phyloP scores from a whole-genome alignment of 2,888 invertebrate species.

The Caenorhabditis sp. region DNA sequence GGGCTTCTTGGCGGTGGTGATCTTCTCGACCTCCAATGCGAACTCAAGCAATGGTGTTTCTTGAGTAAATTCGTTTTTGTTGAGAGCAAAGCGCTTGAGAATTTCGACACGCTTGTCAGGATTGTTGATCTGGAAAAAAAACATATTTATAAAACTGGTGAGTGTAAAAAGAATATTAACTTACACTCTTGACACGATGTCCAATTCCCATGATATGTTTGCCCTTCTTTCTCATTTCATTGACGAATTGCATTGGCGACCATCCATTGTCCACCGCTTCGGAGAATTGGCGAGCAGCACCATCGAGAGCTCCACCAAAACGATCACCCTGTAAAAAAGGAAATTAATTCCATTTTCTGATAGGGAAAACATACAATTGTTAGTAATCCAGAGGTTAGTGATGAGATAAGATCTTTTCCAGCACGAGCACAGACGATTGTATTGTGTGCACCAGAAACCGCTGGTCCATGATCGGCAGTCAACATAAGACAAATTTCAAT shows the following conservation, averaged over 20 bases:
- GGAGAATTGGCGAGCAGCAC: slow-evolving; percentile 95
- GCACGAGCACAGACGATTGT: slow-evolving; percentile 89
- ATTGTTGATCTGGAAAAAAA: slow-evolving; percentile 82
- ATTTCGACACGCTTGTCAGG: slow-evolving; percentile 97
- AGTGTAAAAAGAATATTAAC: slow-evolving; percentile 45
- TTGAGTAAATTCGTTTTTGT: slow-evolving; percentile 81
- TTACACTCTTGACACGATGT: slow-evolving; percentile 81
- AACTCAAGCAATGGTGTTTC: slow-evolving; percentile 91
- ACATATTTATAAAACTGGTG: not conserved
- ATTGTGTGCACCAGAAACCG: slow-evolving; percentile 83
- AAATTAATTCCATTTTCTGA: not conserved
- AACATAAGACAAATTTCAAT: slow-evolving; percentile 99
- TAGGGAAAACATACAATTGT: slow-evolving; percentile 71
- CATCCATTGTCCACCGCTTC: slow-evolving; percentile 86
- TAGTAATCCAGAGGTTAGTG: slow-evolving; percentile 90
- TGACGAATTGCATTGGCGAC: slow-evolving; percentile 94
- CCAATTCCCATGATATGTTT: slow-evolving; percentile 99
- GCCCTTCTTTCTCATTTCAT: slow-evolving; percentile 93
- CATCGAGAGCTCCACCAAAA: slow-evolving; percentile 96
- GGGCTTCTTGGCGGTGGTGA: slow-evolving; percentile 99
- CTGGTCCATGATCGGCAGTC: slow-evolving; percentile 97
- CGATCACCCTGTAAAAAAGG: slow-evolving; percentile 73
- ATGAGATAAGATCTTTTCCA: slow-evolving; percentile 95
- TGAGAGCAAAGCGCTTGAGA: slow-evolving; percentile 88
- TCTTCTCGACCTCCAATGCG: slow-evolving; percentile 96